A percentile compares a stretch with the other conserved stretches of the same genome.
Evolutionary conservation across 2,888 invertebrate genomes (phyloP).

Genomic region (Himalopsyche kuldschensis): DNA sequence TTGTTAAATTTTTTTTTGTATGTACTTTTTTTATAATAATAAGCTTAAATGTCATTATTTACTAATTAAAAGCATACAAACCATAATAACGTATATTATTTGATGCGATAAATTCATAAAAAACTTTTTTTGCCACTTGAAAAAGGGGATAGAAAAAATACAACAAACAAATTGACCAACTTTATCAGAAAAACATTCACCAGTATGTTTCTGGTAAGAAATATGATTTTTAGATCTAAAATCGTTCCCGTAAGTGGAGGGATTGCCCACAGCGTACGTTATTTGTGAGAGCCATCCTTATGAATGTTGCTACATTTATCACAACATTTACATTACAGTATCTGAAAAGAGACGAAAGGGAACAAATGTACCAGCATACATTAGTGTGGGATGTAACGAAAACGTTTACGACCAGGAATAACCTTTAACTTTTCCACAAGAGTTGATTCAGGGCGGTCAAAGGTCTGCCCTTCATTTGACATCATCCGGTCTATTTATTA

Average conservation of each 20-base stretch:
- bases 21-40: no score
- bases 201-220: neutral
- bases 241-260: neutral
- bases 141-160: neutral
- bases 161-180: neutral
- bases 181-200: neutral
- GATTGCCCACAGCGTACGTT: neutral
- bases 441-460: neutral
- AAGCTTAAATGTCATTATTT: no score
- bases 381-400: neutral
- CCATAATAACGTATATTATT: no score
- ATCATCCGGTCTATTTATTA: neutral
- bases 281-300: neutral
- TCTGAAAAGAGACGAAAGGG: neutral
- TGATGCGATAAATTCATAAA: no score
- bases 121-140: neutral
- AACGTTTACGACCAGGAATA: neutral
- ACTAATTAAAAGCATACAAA: no score
- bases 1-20: no score
- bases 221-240: neutral
- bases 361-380: neutral
- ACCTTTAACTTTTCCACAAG: neutral
- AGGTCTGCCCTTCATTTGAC: neutral
- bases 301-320: neutral
- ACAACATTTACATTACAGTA: neutral